Conservation (phyloP, 2,888 invertebrate genomes). For the Pterobdella sp. region DNA sequence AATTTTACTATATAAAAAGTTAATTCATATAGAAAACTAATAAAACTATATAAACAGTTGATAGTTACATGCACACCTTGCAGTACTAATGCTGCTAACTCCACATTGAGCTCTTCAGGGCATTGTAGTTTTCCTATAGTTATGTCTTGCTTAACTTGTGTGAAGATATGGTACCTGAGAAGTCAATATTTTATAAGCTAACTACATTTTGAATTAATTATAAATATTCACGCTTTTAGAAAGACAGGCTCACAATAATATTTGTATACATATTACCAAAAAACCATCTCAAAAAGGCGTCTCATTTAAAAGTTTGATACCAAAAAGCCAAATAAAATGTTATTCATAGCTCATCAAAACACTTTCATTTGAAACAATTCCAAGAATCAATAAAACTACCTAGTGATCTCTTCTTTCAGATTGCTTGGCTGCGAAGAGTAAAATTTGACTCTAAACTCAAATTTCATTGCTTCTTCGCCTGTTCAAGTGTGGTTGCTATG, state of each 20-base stretch:
- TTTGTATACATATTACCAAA: too few species aligned
- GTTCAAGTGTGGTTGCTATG: neutral
- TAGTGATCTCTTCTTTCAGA: constrained; percentile 30
- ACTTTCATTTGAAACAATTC: neutral
- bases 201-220: too few species aligned
- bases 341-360: neutral
- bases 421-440: constrained; percentile 33
- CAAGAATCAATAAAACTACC: constrained; percentile 6
- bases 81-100: constrained; percentile 79
- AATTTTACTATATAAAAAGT: too few species aligned
- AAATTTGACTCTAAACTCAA: constrained; percentile 30
- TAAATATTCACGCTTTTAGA: too few species aligned
- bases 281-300: too few species aligned
- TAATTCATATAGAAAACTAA: too few species aligned
- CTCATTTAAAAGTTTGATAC: too few species aligned
- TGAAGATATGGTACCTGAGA: constrained; percentile 29
- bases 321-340: too few species aligned
- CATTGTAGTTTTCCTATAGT: constrained; percentile 81
- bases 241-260: too few species aligned
- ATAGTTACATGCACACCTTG: too few species aligned
- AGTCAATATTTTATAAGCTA: too few species aligned
- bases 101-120: constrained; percentile 74
- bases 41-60: too few species aligned
- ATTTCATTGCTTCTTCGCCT: constrained; percentile 13
- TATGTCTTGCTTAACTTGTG: constrained; percentile 59